phyloP scores from a whole-genome alignment of 2,888 invertebrate genomes.

The Atethmia centrago region DNA sequence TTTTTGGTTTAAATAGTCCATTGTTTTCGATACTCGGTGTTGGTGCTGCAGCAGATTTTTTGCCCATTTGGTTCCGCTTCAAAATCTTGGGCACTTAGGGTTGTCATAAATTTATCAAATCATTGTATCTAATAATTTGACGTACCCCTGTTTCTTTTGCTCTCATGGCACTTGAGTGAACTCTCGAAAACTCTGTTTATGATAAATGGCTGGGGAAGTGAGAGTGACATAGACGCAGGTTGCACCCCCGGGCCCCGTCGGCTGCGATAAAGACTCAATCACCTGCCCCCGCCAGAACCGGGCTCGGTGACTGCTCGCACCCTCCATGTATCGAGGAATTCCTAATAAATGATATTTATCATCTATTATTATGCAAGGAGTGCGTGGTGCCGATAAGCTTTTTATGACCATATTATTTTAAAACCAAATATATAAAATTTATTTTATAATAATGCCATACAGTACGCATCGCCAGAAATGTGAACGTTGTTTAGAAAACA shows the following conservation, averaged over 20 bases:
- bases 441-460: neutral
- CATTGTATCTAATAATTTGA: constrained; percentile 55
- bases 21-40: constrained; percentile 58
- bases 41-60: constrained; percentile 19
- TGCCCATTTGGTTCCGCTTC: constrained; percentile 22
- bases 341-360: constrained; percentile 77
- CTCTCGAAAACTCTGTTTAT: constrained; percentile 72
- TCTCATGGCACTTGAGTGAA: constrained; percentile 64
- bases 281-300: constrained; percentile 80
- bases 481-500: neutral
- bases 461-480: neutral
- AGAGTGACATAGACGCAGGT: constrained; percentile 77
- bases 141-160: constrained; percentile 56
- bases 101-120: constrained; percentile 48
- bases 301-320: constrained; percentile 70
- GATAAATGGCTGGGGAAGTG: constrained; percentile 80
- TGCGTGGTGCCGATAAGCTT: constrained; percentile 74
- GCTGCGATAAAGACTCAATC: constrained; percentile 84
- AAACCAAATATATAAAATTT: constrained; percentile 11
- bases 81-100: constrained; percentile 22
- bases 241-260: constrained; percentile 77
- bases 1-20: constrained; percentile 64
- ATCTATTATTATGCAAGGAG: constrained; percentile 76
- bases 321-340: constrained; percentile 72
- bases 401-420: constrained; percentile 2